Evolutionary conservation across 2,113 vertebrate species (phyloP).

Genomic region (Phodopus roborovskii): DNA sequence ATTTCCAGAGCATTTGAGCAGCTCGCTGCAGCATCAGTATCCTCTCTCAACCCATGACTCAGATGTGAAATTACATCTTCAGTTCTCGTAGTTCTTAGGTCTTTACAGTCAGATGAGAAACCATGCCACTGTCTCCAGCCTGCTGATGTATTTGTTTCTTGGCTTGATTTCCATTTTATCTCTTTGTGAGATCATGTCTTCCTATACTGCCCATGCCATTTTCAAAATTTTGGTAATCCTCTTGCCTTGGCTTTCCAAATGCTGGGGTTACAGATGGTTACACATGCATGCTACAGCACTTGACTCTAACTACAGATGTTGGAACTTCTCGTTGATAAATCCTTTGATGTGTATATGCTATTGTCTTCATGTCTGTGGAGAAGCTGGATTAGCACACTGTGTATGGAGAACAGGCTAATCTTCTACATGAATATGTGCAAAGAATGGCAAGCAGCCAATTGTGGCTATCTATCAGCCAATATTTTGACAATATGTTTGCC

Average conservation of each 20-base stretch:
- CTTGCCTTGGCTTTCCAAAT: neutral
- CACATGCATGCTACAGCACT: neutral
- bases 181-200: neutral
- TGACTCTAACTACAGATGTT: neutral
- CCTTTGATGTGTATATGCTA: neutral
- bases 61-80: neutral
- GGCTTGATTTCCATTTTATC: neutral
- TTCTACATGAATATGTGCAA: neutral
- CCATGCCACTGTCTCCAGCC: neutral
- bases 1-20: fast-evolving
- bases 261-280: neutral
- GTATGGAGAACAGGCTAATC: neutral
- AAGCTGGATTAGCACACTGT: neutral
- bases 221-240: neutral
- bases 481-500: neutral
- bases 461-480: neutral
- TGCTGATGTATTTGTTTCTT: neutral
- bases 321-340: neutral
- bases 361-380: neutral
- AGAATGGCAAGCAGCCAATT: neutral
- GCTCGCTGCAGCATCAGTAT: neutral
- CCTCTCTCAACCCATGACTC: neutral
- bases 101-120: neutral
- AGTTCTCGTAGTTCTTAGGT: neutral
- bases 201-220: neutral